phyloP scores from a whole-genome alignment of 2,888 invertebrate species.

The Acanthosoma haemorrhoidale region DNA sequence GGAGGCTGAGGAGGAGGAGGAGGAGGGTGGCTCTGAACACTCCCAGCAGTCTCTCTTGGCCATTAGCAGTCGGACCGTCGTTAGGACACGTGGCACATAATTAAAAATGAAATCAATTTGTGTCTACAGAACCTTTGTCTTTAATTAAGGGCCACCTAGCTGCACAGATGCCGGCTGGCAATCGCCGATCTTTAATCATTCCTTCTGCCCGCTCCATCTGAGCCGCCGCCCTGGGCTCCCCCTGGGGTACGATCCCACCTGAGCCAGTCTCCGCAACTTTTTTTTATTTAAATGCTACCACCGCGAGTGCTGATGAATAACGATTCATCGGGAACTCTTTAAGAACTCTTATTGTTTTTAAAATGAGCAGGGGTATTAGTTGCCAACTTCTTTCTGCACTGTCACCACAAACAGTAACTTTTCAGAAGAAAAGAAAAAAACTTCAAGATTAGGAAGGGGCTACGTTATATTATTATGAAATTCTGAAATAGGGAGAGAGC shows the following conservation, averaged over 20 bases:
- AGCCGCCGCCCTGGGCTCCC: not conserved
- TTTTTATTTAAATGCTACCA: not conserved
- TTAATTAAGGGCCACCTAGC: constrained; percentile 26
- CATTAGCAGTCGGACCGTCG: not conserved
- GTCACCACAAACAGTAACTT: no score
- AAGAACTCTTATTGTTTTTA: not conserved
- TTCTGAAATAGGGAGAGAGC: no score
- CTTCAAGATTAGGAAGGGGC: no score
- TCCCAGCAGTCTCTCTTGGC: not conserved
- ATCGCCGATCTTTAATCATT: constrained; percentile 27
- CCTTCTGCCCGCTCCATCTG: constrained; percentile 1
- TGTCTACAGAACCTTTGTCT: constrained; percentile 29
- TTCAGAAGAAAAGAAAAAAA: not conserved
- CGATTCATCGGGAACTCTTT: not conserved
- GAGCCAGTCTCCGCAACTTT: constrained; percentile 1
- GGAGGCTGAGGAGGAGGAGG: not conserved
- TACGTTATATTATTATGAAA: no score
- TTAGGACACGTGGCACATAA: constrained; percentile 35
- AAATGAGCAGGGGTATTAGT: not conserved
- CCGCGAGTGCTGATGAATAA: not conserved
- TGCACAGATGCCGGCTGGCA: constrained; percentile 7
- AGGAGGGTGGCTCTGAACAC: not conserved
- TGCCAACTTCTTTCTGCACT: not conserved
- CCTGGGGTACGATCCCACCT: not conserved
- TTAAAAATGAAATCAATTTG: constrained; percentile 41